phyloP scores from a whole-genome alignment of 1,140 invertebrate genomes.

The Polyergus mexicanus region DNA sequence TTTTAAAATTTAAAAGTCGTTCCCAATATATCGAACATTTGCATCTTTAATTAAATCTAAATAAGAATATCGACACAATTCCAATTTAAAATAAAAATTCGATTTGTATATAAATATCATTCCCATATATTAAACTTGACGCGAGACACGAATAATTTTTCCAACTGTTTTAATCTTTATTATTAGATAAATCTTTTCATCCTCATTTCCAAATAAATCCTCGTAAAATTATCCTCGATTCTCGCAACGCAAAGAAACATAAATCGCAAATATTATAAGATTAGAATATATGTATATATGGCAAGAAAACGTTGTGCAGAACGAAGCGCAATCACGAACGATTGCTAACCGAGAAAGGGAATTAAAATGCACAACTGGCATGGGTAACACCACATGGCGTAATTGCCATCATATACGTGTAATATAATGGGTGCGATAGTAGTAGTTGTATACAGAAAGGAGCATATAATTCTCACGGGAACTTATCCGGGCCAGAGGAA shows the following conservation, averaged over 20 bases:
- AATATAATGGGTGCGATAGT: not conserved
- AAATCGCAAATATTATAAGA: conserved; percentile 24
- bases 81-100: not conserved
- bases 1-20: not conserved
- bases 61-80: not conserved
- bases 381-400: conserved; percentile 27
- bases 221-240: not conserved
- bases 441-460: conserved; percentile 1
- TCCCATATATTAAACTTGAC: not conserved
- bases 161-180: not conserved
- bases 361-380: conserved; percentile 52
- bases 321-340: conserved; percentile 49
- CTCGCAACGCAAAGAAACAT: not conserved
- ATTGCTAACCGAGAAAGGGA: conserved; percentile 5
- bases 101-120: not conserved
- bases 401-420: not conserved
- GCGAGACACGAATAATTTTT: not conserved
- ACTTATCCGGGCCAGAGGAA: not conserved
- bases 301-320: conserved; percentile 7
- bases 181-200: not conserved
- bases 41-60: not conserved
- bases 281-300: not conserved
- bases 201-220: not conserved
- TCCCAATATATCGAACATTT: not conserved
- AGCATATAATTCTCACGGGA: conserved; percentile 35